phyloP scores from a whole-genome alignment of 2,888 invertebrate species.

The Mimachlamys varia region DNA sequence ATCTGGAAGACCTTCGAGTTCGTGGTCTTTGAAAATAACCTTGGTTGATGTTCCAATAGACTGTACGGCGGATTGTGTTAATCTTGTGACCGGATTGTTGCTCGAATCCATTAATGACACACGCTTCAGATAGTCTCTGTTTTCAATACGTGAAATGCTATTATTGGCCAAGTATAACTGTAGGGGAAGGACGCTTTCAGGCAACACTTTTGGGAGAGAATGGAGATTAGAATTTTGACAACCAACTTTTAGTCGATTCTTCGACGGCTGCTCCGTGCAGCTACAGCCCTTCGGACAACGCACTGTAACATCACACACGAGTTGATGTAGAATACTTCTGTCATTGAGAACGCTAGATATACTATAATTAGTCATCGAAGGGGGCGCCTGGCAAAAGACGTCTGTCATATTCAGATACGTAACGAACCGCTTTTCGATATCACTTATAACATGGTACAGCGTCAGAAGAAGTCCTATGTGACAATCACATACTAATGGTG shows the following conservation, averaged over 20 bases:
- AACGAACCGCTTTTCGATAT: background rate
- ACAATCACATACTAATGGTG: background rate
- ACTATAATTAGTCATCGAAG: background rate
- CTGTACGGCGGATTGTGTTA: background rate
- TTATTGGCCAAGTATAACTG: background rate
- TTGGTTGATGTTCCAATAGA: background rate
- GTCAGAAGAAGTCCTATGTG: background rate
- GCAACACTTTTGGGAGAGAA: background rate
- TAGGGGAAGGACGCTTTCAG: background rate
- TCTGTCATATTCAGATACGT: background rate
- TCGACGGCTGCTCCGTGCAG: background rate
- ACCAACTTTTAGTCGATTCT: background rate
- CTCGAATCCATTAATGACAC: background rate
- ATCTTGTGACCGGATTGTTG: background rate
- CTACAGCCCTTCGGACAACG: background rate
- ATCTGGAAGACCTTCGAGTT: background rate
- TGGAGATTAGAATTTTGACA: background rate
- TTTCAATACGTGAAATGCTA: background rate
- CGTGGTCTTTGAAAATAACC: background rate
- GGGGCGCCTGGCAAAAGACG: background rate
- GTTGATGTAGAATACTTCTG: background rate
- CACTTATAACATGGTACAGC: background rate
- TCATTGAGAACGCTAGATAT: background rate
- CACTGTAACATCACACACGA: background rate
- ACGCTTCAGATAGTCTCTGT: background rate